Percentiles rank a stretch among this genome's conserved stretches.
Evolutionary conservation across 2,113 vertebrate genomes (phyloP).

Genomic region (Sander vitreus): DNA sequence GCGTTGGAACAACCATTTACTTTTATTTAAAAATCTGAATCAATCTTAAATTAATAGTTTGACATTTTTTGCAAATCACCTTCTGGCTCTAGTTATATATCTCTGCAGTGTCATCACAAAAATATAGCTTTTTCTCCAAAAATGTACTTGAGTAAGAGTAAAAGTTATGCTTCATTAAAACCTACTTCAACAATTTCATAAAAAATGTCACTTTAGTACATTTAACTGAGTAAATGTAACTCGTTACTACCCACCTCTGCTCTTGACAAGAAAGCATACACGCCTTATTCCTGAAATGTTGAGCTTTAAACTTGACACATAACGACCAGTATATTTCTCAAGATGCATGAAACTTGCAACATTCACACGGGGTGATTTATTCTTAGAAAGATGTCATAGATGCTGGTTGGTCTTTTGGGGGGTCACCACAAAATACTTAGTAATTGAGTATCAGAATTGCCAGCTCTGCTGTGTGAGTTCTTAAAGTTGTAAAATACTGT

Average conservation of each 20-base stretch:
- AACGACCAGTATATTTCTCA: not conserved
- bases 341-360: too few species aligned
- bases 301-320: not conserved
- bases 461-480: slow-evolving; percentile 5
- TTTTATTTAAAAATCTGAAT: not conserved
- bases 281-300: not conserved
- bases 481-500: not conserved
- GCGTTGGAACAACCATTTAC: not conserved
- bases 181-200: not conserved
- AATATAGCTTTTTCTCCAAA: not conserved
- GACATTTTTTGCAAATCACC: not conserved
- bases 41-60: not conserved
- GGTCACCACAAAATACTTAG: not conserved
- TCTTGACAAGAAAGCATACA: not conserved
- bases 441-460: not conserved
- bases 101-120: not conserved
- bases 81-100: not conserved
- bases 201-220: not conserved
- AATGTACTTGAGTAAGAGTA: not conserved
- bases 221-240: not conserved
- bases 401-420: not conserved
- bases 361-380: not conserved
- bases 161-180: not conserved
- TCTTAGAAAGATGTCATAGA: not conserved
- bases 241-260: not conserved